phyloP scores from a whole-genome alignment of 2,797 vertebrate species.

The Lagodon rhomboides region DNA sequence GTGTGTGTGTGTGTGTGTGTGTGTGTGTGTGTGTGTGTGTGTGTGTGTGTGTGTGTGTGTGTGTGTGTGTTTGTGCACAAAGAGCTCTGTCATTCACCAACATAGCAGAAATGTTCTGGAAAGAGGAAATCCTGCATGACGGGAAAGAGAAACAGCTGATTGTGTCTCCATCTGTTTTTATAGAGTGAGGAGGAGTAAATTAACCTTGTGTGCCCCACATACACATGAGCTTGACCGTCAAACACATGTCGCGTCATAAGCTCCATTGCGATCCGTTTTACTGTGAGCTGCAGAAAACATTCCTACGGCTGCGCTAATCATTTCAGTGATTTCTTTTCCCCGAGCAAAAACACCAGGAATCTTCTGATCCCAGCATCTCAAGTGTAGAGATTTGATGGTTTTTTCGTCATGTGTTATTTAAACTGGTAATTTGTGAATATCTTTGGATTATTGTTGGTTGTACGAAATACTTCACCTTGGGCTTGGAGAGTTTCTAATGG shows the following conservation, averaged over 20 bases:
- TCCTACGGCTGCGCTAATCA: background rate
- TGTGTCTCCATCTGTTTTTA: slow-evolving; percentile 71
- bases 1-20: slow-evolving; percentile 28
- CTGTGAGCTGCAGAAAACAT: background rate
- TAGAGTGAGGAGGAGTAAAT: slow-evolving; percentile 62
- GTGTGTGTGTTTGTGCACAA: slow-evolving; percentile 48
- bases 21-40: slow-evolving; percentile 23
- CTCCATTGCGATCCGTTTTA: slow-evolving; percentile 18
- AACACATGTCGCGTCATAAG: slow-evolving; percentile 42
- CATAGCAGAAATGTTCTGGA: slow-evolving; percentile 65
- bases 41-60: background rate
- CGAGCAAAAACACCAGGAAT: background rate
- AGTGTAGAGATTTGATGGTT: too few relatives aligned
- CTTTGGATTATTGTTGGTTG: too few relatives aligned
- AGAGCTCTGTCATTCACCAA: slow-evolving; percentile 56
- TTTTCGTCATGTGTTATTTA: too few relatives aligned
- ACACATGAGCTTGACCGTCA: slow-evolving; percentile 49
- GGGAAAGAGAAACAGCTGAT: slow-evolving; percentile 76
- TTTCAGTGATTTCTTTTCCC: background rate
- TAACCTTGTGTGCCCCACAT: slow-evolving; percentile 39
- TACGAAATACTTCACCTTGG: too few relatives aligned
- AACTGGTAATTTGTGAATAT: too few relatives aligned
- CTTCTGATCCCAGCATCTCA: too few relatives aligned
- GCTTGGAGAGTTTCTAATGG: too few relatives aligned
- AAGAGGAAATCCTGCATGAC: slow-evolving; percentile 79